Conservation (phyloP, 2,888 invertebrate genomes). For the Scrobipalpa costella region DNA sequence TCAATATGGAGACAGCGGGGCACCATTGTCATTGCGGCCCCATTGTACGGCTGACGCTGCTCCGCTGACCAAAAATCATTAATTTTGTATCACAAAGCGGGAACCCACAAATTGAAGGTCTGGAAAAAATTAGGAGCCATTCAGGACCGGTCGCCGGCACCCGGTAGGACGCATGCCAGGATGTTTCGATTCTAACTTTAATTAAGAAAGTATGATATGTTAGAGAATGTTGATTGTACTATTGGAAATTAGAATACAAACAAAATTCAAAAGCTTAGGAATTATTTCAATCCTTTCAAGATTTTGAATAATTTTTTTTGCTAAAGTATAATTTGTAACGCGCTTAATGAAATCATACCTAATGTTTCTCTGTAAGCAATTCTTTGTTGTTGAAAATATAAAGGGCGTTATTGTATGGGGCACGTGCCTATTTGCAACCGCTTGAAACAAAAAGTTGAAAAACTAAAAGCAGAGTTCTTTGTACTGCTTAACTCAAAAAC, state of each 20-base stretch:
- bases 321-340: too few species aligned
- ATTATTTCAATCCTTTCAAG: neutral
- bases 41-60: slow-evolving; percentile 69
- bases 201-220: slow-evolving; percentile 25
- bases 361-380: neutral
- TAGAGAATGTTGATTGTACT: slow-evolving; percentile 10
- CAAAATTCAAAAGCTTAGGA: neutral
- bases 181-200: slow-evolving; percentile 45
- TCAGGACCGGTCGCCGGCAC: slow-evolving; percentile 73
- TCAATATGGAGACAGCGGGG: slow-evolving; percentile 79
- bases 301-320: neutral
- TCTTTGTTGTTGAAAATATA: neutral
- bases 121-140: slow-evolving; percentile 73
- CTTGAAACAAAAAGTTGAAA: slow-evolving; percentile 22
- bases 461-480: slow-evolving; percentile 22
- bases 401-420: neutral
- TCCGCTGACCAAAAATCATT: slow-evolving; percentile 79
- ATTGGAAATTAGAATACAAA: neutral
- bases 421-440: slow-evolving; percentile 12
- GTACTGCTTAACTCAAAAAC: too few species aligned
- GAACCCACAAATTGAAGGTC: slow-evolving; percentile 78
- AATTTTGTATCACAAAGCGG: slow-evolving; percentile 79
- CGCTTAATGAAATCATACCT: neutral
- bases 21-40: slow-evolving; percentile 72
- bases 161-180: slow-evolving; percentile 52